Conservation (phyloP, 2,113 vertebrate genomes). For the Pachypanchax playfairii region DNA sequence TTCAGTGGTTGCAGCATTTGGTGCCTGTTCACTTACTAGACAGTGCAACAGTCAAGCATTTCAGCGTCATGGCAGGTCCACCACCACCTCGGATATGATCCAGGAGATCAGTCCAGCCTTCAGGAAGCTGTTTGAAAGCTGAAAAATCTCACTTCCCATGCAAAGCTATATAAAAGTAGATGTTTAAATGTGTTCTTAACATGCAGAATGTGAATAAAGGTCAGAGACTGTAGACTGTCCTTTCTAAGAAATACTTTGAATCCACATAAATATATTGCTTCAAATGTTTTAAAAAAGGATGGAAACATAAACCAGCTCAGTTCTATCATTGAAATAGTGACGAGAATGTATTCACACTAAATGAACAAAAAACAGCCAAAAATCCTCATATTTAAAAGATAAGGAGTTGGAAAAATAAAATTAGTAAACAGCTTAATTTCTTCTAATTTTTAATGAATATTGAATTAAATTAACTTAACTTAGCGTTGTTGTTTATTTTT, state of each 20-base stretch:
- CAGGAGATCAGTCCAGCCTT: conserved; percentile 91
- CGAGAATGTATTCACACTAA: background rate
- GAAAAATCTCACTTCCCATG: conserved; percentile 49
- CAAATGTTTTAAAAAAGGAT: conserved; percentile 18
- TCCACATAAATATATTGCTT: conserved; percentile 8
- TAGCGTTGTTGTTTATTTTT: too few relatives aligned
- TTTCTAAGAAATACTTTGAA: background rate
- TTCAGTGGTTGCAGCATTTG: conserved; percentile 89
- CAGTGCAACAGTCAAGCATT: conserved; percentile 94
- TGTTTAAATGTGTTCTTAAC: conserved; percentile 8
- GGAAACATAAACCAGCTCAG: background rate
- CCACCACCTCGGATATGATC: conserved; percentile 94
- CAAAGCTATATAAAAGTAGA: conserved; percentile 1
- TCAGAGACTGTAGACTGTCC: background rate
- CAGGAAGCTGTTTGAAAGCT: conserved; percentile 90
- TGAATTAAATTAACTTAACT: too few relatives aligned
- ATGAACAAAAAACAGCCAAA: background rate
- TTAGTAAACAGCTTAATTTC: conserved; percentile 2
- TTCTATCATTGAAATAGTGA: background rate
- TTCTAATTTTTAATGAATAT: too few relatives aligned
- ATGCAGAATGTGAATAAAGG: conserved; percentile 6
- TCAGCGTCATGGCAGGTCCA: conserved; percentile 87
- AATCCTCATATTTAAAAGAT: conserved; percentile 20
- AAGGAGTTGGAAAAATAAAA: background rate
- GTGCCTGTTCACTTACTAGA: conserved; percentile 89